Percentiles rank a stretch among this genome's conserved stretches.
Evolutionary conservation across 2,888 invertebrate genomes (phyloP).

Genomic region (Stenichneumon culpator): DNA sequence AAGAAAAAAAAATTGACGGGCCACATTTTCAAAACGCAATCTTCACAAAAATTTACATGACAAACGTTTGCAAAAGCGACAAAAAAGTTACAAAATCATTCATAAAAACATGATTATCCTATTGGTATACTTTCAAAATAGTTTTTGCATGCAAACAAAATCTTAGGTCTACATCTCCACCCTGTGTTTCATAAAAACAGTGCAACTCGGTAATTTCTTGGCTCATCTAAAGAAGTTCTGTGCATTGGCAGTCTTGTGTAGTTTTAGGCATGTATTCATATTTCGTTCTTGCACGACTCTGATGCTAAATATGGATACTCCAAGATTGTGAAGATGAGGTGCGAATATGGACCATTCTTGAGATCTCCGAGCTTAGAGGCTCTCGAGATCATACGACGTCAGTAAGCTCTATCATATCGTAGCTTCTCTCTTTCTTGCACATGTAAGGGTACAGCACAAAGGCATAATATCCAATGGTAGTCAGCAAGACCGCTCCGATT

Average conservation of each 20-base stretch:
- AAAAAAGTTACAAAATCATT: neutral
- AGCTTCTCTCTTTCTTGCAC: slow-evolving; percentile 87
- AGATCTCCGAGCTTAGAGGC: neutral
- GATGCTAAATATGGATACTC: neutral
- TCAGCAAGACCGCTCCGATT: slow-evolving; percentile 86
- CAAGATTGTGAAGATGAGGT: neutral
- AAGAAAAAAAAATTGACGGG: neutral
- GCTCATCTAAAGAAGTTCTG: neutral
- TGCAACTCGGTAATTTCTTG: too few relatives aligned
- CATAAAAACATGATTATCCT: neutral
- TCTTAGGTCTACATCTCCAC: neutral
- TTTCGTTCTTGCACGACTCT: too few relatives aligned
- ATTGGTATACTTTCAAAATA: neutral
- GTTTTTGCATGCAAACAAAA: neutral
- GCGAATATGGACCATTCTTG: neutral
- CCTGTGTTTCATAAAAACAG: neutral
- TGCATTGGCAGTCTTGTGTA: neutral
- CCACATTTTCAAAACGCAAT: too few relatives aligned
- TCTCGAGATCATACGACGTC: slow-evolving; percentile 77
- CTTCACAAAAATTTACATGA: too few relatives aligned
- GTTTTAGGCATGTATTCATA: too few relatives aligned
- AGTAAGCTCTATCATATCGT: slow-evolving; percentile 87
- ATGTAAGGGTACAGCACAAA: slow-evolving; percentile 89
- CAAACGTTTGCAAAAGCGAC: too few relatives aligned
- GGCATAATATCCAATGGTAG: slow-evolving; percentile 88